Base-by-base conservation (phyloP, 2,888 invertebrate species). In the Lysandra coridon region DNA sequence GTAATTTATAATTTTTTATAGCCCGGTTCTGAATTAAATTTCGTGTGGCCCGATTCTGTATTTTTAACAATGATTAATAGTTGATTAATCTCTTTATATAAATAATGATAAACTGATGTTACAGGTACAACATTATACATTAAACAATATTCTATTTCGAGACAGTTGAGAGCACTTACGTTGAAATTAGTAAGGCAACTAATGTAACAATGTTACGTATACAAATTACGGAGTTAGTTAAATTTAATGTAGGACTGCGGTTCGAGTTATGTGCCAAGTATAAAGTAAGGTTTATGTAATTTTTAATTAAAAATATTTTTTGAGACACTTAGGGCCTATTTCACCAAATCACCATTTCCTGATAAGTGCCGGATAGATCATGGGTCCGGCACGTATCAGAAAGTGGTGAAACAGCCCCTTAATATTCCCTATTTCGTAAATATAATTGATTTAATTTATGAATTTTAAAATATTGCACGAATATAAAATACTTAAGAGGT, bases 101-200 rank as follows among this genome's bases (percentile, higher is more conserved):
- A 5, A 4, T 23, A 62, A 10, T 62, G 62, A 62, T 23, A 62
- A 62, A 62, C 23, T n/a, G 62, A n/a, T 23, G 6, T 23, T 7
- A 62, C 62, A 23, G 10, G 62, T 62, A 69, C 12, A 5, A 69
- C 14, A 69, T 69, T 33, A 69, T 37, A 12, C 33, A 69, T 69
- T 33, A 69, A 33, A 37, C 69, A 69, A 69, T 69, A 69, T 69
- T 30, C 30, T 30, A 69, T 37, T 64, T 64, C 12, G 23, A 69
- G 69, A 69, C 33, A 69, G 17, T 37, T 69, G 12, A 69, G 69
- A 37, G 69, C 69, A 69, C 33, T 69, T 37, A 14, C 33, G 69
- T 37, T 5, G 69, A 69, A 69, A 69, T 69, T 69, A 69, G 69
- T 17, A 69, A 37, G 69, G 33, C 33, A 69, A 69, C 69, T 69